Base-by-base conservation (phyloP, 2,797 vertebrate genomes). In the Astyanax mexicanus region DNA sequence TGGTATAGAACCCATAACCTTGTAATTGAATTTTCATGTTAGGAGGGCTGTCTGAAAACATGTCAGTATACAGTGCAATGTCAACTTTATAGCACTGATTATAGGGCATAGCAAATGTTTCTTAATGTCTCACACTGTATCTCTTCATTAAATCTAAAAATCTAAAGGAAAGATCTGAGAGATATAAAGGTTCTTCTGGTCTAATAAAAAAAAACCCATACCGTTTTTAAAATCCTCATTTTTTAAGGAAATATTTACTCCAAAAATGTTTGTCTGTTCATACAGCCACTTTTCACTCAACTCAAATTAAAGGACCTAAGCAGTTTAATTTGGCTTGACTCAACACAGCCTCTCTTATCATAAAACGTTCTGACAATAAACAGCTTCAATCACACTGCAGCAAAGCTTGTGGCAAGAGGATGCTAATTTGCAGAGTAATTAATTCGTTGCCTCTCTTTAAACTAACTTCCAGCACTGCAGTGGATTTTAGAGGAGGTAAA, bases 291-390 rank as follows among this genome's bases (percentile, higher is more conserved):
- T 42, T 29, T 29, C 40, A 29, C 10, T 47, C 17, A 1, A 25
- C 42, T 47, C 7, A 29, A 45, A 10, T 25, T 45, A 29, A 27
- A 44, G n/a, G 11, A 32, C 15, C 4, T 72, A 25, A 58, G 55
- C 37, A 47, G n/a, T 15, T 49, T 40, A 29, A 69, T 55, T 74
- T 64, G 60, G 12, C 35, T 23, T 49, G 47, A 71, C 58, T 61
- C 17, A 13, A 49, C 25, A n/a, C 29, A n/a, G 61, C 35, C 10
- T 13, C 35, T 69, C 32, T 55, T 40, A 27, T 51, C 35, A 65
- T 12, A 57, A 45, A 49, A 32, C 27, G 58, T 54, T 74, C 32
- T 66, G 49, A 40, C 17, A 32, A 35, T 49, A n/a, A 32, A 51
- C 49, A 67, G 27, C 65, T 25, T 49, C 10, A 66, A 11, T 49